Evolutionary conservation across 2,113 vertebrate species (phyloP), one percentile per base, ranked within the genome.

Genomic region (Nibea coibor): DNA sequence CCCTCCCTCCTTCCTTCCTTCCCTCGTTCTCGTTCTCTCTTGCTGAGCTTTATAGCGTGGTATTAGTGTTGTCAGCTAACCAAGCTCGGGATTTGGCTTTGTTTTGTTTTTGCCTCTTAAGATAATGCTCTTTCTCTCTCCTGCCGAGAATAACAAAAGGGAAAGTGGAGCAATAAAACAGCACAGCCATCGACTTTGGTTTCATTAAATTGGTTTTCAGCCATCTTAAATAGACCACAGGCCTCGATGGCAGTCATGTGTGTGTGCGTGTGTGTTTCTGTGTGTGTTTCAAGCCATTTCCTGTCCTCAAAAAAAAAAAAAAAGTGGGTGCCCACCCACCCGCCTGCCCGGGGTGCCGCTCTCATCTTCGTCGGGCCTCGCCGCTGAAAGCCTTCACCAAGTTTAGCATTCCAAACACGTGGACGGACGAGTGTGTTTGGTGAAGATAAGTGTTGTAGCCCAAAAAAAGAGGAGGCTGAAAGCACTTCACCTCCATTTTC

Each of bases 1-100:
- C 43, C 61, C 35, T 50, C 65, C 50, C 62, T 53, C 50, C 62
- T 53, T 53, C 59, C 28, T 58, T 53, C 66, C 59, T 65, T 57
- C 61, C 43, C 59, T 80, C 64, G 63, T 39, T 48, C 53, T 63
- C 50, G 63, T 47, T 31, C 83, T 42, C 75, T 75, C 71, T 84
- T 16, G 26, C 83, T 75, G 81, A 79, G 89, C 81, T 92, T 88
- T 83, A 87, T 87, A 42, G 81, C 65, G 19, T 85, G 78, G 90
- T 72, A 87, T 91, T 90, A 92, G 80, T 68, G 78, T 80, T 92
- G 91, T 87, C 88, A 91, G 88, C 88, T 82, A 86, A 90, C 85
- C 88, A 82, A 88, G 87, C 82, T 75, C 8, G 17, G 87, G 89
- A 90, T 91, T 89, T 90, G 87, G 86, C 75, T 92, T 86, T 83